Evolutionary conservation across 2,113 vertebrate genomes (phyloP).

Genomic region (Romanogobio albipinnatus): DNA sequence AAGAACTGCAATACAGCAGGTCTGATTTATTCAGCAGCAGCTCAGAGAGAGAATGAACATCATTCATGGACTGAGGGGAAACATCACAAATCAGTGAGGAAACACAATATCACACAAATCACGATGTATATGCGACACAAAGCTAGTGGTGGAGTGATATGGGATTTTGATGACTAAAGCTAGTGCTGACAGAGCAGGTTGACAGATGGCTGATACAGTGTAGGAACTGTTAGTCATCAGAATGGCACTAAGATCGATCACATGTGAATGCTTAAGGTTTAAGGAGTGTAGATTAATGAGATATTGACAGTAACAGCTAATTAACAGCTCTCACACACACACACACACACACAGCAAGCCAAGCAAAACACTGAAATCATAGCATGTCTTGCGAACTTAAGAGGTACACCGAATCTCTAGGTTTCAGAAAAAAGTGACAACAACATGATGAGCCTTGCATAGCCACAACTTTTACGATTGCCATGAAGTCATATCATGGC

Average conservation of each 20-base stretch:
- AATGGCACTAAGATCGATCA: not conserved
- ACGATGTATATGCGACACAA: not conserved
- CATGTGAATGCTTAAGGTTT: not conserved
- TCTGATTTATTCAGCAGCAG: not conserved
- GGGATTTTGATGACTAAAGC: not conserved
- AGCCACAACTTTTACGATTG: not conserved
- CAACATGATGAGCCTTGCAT: not conserved
- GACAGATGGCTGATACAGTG: not conserved
- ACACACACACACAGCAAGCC: not conserved
- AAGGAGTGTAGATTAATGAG: not conserved
- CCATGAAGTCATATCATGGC: not conserved
- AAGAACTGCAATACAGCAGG: not conserved
- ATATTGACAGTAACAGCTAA: not conserved
- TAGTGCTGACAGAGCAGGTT: not conserved
- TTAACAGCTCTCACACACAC: not conserved
- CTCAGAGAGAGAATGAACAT: not conserved
- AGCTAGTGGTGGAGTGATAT: not conserved
- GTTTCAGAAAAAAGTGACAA: not conserved
- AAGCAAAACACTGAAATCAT: not conserved
- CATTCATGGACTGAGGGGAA: no score
- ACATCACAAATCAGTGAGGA: not conserved
- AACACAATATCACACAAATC: not conserved
- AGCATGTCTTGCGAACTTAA: not conserved
- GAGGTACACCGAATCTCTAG: not conserved
- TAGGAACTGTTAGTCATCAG: not conserved